phyloP scores from a whole-genome alignment of 2,888 invertebrate genomes.

The Dasypolia templi region DNA sequence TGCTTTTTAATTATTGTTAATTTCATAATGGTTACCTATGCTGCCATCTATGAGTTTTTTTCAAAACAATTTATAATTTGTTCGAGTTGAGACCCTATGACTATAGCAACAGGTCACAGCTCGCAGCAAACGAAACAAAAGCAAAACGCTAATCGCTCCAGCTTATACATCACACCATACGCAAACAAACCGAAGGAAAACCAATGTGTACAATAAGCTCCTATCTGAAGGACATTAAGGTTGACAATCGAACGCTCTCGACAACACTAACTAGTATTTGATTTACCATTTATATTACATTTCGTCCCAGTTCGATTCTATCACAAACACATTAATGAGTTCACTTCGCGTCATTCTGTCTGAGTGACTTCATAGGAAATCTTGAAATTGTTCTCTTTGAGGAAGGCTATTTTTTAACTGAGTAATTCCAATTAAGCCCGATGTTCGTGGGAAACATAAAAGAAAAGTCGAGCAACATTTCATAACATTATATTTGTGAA shows the following conservation, averaged over 20 bases:
- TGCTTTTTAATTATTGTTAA: no score
- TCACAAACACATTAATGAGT: slow-evolving; percentile 73
- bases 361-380: slow-evolving; percentile 57
- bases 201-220: slow-evolving; percentile 58
- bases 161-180: slow-evolving; percentile 52
- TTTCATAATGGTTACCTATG: no score
- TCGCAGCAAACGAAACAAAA: background rate
- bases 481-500: background rate
- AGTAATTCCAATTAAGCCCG: slow-evolving; percentile 29
- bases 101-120: background rate
- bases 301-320: slow-evolving; percentile 73
- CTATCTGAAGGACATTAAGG: slow-evolving; percentile 66
- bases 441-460: background rate
- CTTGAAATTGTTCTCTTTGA: slow-evolving; percentile 32
- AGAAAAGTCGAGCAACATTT: background rate
- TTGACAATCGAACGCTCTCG: slow-evolving; percentile 63
- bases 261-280: slow-evolving; percentile 77
- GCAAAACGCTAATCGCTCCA: slow-evolving; percentile 39
- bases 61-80: no score
- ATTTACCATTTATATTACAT: slow-evolving; percentile 76
- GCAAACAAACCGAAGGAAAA: slow-evolving; percentile 57
- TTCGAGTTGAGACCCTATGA: no score
- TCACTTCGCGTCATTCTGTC: slow-evolving; percentile 67
- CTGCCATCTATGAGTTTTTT: no score
- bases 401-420: slow-evolving; percentile 23